These are phyloP conservation scores for Acanthiza pusilla DNA, from an alignment of 2,797 vertebrate genomes.

Conservation along the genomic window DNA sequence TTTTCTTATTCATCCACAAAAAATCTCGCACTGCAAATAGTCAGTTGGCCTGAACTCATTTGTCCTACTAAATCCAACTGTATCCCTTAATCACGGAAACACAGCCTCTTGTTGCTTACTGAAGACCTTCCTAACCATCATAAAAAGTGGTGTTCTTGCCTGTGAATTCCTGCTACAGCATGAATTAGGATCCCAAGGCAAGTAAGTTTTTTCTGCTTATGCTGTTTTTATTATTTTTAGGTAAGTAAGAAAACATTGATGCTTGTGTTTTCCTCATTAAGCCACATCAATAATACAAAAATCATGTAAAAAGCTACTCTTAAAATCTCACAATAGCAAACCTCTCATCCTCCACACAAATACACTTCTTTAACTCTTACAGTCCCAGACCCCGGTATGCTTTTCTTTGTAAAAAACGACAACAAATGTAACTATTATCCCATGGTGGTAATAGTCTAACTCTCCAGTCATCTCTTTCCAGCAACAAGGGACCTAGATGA, in stretches of 20 bases:
- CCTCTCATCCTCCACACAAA: background rate
- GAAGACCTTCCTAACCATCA: background rate
- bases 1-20: background rate
- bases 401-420: background rate
- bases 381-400: background rate
- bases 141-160: background rate
- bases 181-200: background rate
- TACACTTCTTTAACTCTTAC: background rate
- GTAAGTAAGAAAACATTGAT: background rate
- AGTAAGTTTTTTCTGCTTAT: background rate
- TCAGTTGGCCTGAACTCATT: background rate
- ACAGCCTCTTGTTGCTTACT: background rate
- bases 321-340: background rate
- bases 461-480: background rate
- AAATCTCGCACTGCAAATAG: background rate
- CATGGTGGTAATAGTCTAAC: background rate
- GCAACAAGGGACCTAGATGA: background rate
- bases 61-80: background rate
- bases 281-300: background rate
- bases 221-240: background rate
- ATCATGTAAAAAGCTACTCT: background rate
- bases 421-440: background rate
- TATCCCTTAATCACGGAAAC: background rate
- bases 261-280: slow-evolving; percentile 8
- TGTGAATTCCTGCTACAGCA: background rate